These are phyloP conservation scores for Monochamus alternatus DNA, from an alignment of 2,888 invertebrate genomes.

Conservation along the genomic window DNA sequence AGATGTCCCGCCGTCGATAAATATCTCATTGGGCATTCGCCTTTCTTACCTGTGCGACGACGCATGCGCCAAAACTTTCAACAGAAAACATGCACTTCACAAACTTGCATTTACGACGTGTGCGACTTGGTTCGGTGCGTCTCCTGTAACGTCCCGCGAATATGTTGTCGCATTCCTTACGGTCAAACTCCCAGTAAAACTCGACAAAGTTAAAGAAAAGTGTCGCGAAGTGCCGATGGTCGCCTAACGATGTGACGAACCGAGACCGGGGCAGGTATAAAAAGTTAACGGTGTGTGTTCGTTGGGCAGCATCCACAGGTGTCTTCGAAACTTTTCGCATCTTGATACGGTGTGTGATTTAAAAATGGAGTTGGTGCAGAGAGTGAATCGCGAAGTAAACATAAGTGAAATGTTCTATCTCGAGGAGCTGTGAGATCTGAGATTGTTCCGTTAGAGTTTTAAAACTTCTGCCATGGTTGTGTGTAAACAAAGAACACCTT, in stretches of 20 bases:
- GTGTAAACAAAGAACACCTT: conserved; percentile 52
- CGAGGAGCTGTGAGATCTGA: conserved; percentile 24
- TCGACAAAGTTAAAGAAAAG: not conserved
- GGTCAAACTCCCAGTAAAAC: conserved; percentile 3
- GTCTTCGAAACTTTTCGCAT: conserved; percentile 51
- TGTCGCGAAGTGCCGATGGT: not conserved
- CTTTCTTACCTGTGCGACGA: conserved; percentile 49
- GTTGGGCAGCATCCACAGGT: conserved; percentile 56
- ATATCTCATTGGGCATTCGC: conserved; percentile 56
- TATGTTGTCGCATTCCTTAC: conserved; percentile 28
- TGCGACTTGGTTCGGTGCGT: conserved; percentile 41
- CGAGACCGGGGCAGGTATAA: conserved; percentile 12
- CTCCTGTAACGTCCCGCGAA: conserved; percentile 37
- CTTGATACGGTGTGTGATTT: conserved; percentile 41
- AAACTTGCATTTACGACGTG: conserved; percentile 58
- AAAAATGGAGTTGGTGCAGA: conserved; percentile 47
- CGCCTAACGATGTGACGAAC: conserved; percentile 12
- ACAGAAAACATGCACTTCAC: conserved; percentile 57
- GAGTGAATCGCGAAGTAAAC: conserved; percentile 34
- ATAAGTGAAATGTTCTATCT: conserved; percentile 26
- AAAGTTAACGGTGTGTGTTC: conserved; percentile 35
- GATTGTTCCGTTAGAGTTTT: conserved; percentile 27
- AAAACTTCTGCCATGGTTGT: conserved; percentile 43
- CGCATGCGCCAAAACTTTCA: conserved; percentile 58
- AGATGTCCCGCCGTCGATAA: conserved; percentile 48